phyloP scores from a whole-genome alignment of 2,113 vertebrate species.

The Leiothrix lutea region DNA sequence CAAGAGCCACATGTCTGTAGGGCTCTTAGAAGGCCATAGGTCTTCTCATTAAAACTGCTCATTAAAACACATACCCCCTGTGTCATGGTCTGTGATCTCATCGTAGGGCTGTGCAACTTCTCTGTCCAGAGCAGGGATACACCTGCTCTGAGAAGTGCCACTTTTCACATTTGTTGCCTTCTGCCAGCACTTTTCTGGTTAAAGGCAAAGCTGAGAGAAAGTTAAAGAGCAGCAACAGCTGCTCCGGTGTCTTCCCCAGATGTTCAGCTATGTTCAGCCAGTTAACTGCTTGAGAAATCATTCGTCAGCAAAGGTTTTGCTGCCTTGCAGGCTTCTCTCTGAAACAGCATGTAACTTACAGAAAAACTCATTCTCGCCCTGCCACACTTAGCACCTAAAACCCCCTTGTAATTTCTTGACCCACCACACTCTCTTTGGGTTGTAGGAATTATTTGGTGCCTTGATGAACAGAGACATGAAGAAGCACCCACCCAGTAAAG shows the following conservation, averaged over 20 bases:
- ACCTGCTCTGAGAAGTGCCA: not conserved
- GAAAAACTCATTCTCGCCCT: not conserved
- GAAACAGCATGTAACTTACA: conserved; percentile 1
- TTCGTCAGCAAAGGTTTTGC: conserved; percentile 57
- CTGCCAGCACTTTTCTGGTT: conserved; percentile 27
- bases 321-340: conserved; percentile 47
- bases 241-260: conserved; percentile 61
- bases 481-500: not conserved
- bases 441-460: not conserved
- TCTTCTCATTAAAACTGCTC: not conserved
- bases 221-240: conserved; percentile 59
- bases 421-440: not conserved
- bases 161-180: not conserved
- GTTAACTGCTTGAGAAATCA: conserved; percentile 55
- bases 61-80: not conserved
- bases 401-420: not conserved
- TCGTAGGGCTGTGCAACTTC: not conserved
- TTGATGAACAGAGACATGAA: not conserved
- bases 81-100: not conserved
- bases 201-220: conserved; percentile 43
- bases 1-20: not conserved
- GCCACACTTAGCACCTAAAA: not conserved
- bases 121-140: not conserved
- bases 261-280: conserved; percentile 48
- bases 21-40: not conserved